phyloP scores from a whole-genome alignment of 2,113 vertebrate genomes.

The Ellobius talpinus region DNA sequence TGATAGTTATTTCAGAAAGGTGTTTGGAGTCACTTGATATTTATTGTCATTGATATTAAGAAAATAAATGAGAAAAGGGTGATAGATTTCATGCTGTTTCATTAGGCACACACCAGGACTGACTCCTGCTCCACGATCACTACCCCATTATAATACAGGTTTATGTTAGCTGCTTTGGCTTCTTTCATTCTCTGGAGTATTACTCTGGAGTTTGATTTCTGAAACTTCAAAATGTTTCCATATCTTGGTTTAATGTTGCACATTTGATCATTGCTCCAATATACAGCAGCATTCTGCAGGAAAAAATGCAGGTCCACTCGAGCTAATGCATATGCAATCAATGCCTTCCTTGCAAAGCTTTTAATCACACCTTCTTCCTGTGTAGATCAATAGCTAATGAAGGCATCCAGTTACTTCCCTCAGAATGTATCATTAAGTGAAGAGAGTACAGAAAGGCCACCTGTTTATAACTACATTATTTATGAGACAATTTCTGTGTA shows the following conservation, averaged over 20 bases:
- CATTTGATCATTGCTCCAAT: background rate
- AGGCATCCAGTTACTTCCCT: constrained; percentile 69
- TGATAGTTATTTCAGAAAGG: constrained; percentile 56
- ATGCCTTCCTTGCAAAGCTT: constrained; percentile 52
- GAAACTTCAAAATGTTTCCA: constrained; percentile 24
- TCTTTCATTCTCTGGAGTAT: background rate
- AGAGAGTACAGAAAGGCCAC: constrained; percentile 52
- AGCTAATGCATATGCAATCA: constrained; percentile 71
- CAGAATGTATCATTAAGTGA: constrained; percentile 67
- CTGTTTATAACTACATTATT: constrained; percentile 77
- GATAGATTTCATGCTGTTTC: background rate
- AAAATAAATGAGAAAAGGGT: constrained; percentile 6
- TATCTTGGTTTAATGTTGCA: constrained; percentile 14
- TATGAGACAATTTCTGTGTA: constrained; percentile 22
- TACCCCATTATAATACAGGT: background rate
- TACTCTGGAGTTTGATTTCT: constrained; percentile 18
- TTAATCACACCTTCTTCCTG: constrained; percentile 77
- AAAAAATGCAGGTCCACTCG: background rate
- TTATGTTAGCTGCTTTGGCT: background rate
- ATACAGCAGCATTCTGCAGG: constrained; percentile 38
- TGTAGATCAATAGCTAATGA: constrained; percentile 72
- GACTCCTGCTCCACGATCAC: background rate
- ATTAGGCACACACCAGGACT: background rate
- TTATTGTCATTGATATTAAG: constrained; percentile 26
- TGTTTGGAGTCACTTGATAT: background rate